phyloP scores from a whole-genome alignment of 2,797 vertebrate genomes.

The Myotis planiceps region DNA sequence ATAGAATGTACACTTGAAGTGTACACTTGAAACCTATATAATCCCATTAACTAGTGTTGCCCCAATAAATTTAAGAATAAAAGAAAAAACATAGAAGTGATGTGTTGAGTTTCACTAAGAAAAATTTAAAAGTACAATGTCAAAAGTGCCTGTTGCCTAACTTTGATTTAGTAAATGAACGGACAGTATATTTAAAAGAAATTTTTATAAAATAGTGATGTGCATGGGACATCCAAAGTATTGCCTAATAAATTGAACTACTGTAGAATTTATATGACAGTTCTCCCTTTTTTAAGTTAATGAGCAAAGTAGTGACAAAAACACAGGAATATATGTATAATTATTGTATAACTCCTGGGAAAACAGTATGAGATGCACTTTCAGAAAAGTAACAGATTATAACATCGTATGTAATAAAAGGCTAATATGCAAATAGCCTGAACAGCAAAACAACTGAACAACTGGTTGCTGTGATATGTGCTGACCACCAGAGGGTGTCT shows the following conservation, averaged over 20 bases:
- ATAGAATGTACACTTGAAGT: background rate
- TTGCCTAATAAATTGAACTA: slow-evolving; percentile 66
- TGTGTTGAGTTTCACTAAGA: slow-evolving; percentile 76
- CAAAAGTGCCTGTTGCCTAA: slow-evolving; percentile 57
- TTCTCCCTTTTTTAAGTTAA: slow-evolving; percentile 57
- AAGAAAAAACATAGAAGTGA: slow-evolving; percentile 26
- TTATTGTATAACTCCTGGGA: slow-evolving; percentile 44
- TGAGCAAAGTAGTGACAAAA: slow-evolving; percentile 62
- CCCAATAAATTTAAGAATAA: background rate
- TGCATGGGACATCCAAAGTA: slow-evolving; percentile 53
- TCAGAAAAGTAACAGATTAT: slow-evolving; percentile 30
- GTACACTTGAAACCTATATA: background rate
- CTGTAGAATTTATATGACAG: slow-evolving; percentile 64
- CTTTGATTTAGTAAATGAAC: slow-evolving; percentile 74
- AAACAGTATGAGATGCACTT: slow-evolving; percentile 32
- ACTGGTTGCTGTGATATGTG: no score
- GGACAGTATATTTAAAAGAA: slow-evolving; percentile 72
- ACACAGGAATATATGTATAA: slow-evolving; percentile 50
- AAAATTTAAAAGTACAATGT: slow-evolving; percentile 21
- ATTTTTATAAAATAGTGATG: slow-evolving; percentile 67
- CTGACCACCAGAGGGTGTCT: no score
- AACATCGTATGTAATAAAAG: background rate
- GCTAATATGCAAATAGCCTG: no score
- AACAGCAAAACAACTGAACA: no score
- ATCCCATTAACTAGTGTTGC: background rate